Evolutionary conservation across 2,113 vertebrate species (phyloP), one percentile per base, ranked within the genome.

Genomic region (Trichechus manatus): DNA sequence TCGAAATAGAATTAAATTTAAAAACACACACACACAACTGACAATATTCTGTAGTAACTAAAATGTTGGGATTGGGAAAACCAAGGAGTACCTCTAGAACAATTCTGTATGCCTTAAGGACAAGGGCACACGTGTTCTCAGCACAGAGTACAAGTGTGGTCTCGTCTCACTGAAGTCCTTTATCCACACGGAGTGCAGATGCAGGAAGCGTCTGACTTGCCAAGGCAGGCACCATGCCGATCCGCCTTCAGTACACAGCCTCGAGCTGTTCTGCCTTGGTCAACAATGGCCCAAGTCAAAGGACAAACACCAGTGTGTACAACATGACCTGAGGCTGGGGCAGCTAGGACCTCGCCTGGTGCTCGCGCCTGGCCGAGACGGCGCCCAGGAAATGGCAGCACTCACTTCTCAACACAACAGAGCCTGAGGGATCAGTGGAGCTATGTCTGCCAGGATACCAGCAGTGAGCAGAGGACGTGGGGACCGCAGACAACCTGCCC

Each of bases 401-500:
- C 17, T 59, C 7, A 0, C 27, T 50, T 39, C 81, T 31, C 29
- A 13, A 17, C 50, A 68, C 50, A 3, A 3, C 83, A 59, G 44
- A 1, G 20, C 64, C n/a, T 31, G 9, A 70, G 14, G 2, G 9
- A 15, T 42, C 66, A 9, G 50, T 8, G 15, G 56, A 44, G 82
- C 22, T 11, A 2, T 7, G 6, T 3, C 39, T 47, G 33, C 27
- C 3, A 9, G 27, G 39, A 1, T 0, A 0, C 25, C n/a, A 19
- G 61, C 70, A 1, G 3, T 33, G 42, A 42, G 42, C 0, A 0
- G 3, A 74, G 7, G 79, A 53, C 9, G 63, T 36, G 20, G 42
- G 96, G 74, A 8, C 36, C 74, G 1, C 47, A 70, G 74, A 33
- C 7, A 36, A 31, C 68, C 80, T 15, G 36, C 44, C 36, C 47